Base-by-base conservation (phyloP, 2,888 invertebrate species). In the Tenthredo mesomela region DNA sequence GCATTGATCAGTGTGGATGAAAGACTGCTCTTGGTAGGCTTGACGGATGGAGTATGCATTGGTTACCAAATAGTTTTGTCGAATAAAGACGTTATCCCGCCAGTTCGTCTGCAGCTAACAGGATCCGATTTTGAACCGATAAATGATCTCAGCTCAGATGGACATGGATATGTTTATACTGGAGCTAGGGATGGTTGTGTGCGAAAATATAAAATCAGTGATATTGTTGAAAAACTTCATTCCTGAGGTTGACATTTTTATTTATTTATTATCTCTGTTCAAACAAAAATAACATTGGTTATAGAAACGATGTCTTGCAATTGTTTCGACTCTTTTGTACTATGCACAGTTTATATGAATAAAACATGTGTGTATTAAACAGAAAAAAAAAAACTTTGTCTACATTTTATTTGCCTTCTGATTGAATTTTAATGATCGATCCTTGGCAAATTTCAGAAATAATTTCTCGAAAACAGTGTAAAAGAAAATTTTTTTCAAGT, bases 101-200 rank as follows among this genome's bases (percentile, higher is more conserved):
- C 58, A 33, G 88, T 90, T 43, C 91, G 94, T 85, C 93, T 95
- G 0, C 95, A 95, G 86, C 92, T 96, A n/a, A 96, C 96, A 9
- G 97, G 97, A 0, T 94, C 96, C 0, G 96, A 96, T 89, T 96
- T 95, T 91, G 96, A 97, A 89, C 96, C 96, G 0, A 94, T 97
- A 21, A 95, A 96, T 90, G 95, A 95, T 88, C 92, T 96, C 43
- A 93, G 94, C 0, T 94, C 94, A 87, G 95, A 96, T 90, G 94
- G 94, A 3, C 91, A 89, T 25, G 94, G 94, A 90, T 94, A 94
- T 94, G 92, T 96, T 50, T 95, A 95, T 87, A 95, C 96, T 0
- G 95, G 94, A 0, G 96, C 96, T 89, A 93, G 96, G 86, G 97
- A 97, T 91, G 94, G 95, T 4, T 86, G 92, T 47, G 93, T 97